phyloP scores from a whole-genome alignment of 2,113 vertebrate genomes.

The Dipodomys ordii region DNA sequence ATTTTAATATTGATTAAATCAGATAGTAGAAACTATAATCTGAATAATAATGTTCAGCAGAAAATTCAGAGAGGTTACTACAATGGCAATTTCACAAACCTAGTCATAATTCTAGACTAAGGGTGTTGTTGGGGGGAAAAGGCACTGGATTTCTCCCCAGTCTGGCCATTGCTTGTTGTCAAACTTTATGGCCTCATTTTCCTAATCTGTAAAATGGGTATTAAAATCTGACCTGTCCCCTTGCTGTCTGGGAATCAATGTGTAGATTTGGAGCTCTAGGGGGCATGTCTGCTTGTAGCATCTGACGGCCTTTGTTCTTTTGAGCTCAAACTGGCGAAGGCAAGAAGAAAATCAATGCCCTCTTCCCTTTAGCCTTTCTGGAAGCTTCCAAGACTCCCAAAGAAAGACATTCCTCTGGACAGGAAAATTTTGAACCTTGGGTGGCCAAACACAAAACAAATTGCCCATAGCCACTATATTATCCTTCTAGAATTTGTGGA shows the following conservation, averaged over 20 bases:
- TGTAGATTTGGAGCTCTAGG: not conserved
- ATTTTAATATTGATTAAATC: slow-evolving; percentile 35
- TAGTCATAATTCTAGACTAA: not conserved
- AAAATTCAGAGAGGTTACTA: not conserved
- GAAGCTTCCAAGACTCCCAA: not conserved
- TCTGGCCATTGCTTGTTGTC: not conserved
- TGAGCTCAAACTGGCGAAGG: not conserved
- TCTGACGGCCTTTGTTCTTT: not conserved
- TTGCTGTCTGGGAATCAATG: too few species aligned
- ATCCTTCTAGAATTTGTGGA: not conserved
- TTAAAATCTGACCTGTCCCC: not conserved
- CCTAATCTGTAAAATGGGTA: not conserved
- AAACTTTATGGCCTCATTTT: not conserved
- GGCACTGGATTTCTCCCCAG: not conserved
- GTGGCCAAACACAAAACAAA: not conserved
- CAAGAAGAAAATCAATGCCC: not conserved
- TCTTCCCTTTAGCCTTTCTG: not conserved
- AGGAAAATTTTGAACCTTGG: not conserved
- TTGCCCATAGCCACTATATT: not conserved
- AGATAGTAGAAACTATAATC: not conserved
- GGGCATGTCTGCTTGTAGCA: not conserved
- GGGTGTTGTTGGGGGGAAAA: not conserved
- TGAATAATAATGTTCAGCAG: not conserved
- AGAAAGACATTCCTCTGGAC: not conserved
- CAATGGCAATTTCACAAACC: not conserved